Evolutionary conservation across 2,888 invertebrate genomes (phyloP), one percentile per base, ranked within the genome.

Genomic region (Nesidiocoris tenuis): DNA sequence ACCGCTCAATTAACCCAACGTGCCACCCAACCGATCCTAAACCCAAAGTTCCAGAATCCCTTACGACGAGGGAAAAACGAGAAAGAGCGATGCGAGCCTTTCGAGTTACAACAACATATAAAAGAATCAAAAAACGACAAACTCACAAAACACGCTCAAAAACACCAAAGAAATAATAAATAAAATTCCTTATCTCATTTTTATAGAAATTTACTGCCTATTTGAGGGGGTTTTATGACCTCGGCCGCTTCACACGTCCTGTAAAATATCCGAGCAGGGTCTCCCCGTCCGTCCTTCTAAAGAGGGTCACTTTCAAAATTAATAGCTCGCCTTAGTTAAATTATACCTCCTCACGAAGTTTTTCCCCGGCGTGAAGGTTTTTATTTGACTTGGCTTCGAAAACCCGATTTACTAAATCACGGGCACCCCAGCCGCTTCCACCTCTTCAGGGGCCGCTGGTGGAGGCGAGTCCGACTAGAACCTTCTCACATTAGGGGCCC

Each of bases 141-240:
- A 57, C 55, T 22, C n/a, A 59, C 57, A 68, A 68, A 68, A 68
- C 68, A 68, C 68, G 59, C 57, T 22, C 18, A 68, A 68, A 68
- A 68, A 68, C 68, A 68, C 57, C 68, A 55, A 39, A 23, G 59
- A 68, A 68, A 68, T 68, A 39, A 68, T 68, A 68, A 57, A 68
- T 68, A 68, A 68, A 68, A 39, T 39, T 18, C 24, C 68, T 68
- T 56, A 68, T 68, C 68, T 68, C 59, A 68, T 68, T 68, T 66
- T 68, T 59, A 68, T 68, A 68, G 21, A 68, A 68, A 68, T 68
- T 68, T 68, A 68, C 57, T 57, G 68, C 68, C 68, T 68, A 68
- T 68, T 68, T 59, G 68, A 59, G 56, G 23, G 68, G 68, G 23
- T 57, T 68, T 68, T 68, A 68, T 56, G 59, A 68, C 59, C 68